These are phyloP conservation scores for Thaumetopoea pityocampa DNA, from an alignment of 1,140 invertebrate species.

Conservation along the genomic window DNA sequence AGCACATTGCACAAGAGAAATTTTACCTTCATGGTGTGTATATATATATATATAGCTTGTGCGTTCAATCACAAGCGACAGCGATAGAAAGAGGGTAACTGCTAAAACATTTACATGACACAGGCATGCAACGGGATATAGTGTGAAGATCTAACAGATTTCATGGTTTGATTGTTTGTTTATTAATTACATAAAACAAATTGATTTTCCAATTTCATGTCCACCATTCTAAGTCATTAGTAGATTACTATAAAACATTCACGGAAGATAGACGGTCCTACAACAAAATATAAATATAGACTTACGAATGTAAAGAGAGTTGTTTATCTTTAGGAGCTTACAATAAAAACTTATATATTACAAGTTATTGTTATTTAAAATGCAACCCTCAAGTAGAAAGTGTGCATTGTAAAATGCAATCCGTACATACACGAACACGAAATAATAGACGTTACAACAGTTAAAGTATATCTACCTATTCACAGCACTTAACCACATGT, in stretches of 20 bases:
- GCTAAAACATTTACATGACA: slow-evolving; percentile 14
- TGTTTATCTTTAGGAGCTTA: slow-evolving; percentile 66
- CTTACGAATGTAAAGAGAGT: slow-evolving; percentile 73
- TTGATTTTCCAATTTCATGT: slow-evolving; percentile 61
- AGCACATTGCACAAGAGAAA: slow-evolving; percentile 51
- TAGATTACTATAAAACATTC: slow-evolving; percentile 71
- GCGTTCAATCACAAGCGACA: slow-evolving; percentile 20
- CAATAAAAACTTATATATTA: slow-evolving; percentile 68
- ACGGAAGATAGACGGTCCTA: slow-evolving; percentile 61
- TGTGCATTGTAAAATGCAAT: too few species aligned
- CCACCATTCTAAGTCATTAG: slow-evolving; percentile 60
- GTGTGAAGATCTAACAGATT: slow-evolving; percentile 50
- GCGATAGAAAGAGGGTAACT: not conserved
- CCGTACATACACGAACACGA: slow-evolving; percentile 50
- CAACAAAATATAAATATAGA: slow-evolving; percentile 71
- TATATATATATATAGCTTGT: too few species aligned
- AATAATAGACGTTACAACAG: slow-evolving; percentile 68
- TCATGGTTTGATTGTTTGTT: slow-evolving; percentile 63
- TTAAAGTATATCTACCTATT: slow-evolving; percentile 74
- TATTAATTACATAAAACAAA: slow-evolving; percentile 62
- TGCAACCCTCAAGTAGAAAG: slow-evolving; percentile 57
- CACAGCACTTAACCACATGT: slow-evolving; percentile 74
- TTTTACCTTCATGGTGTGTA: too few species aligned
- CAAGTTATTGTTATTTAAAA: slow-evolving; percentile 59
- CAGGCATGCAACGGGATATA: slow-evolving; percentile 46